These are phyloP conservation scores for Hypocryptadius cinnamomeus DNA, from an alignment of 2,113 vertebrate genomes.

Conservation along the genomic window DNA sequence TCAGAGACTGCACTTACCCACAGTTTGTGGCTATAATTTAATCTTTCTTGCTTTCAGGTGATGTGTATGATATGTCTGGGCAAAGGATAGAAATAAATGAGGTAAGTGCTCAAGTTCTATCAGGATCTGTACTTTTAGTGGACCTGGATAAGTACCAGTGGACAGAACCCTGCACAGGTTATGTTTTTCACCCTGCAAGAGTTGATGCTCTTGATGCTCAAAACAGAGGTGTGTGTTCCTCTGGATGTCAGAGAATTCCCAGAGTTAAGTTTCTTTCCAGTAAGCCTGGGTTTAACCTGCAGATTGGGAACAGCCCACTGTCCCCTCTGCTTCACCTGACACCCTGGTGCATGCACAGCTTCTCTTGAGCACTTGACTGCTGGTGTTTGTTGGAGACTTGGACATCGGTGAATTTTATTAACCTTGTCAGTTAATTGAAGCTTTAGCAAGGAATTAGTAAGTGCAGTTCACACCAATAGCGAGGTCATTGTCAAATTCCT, in stretches of 20 bases:
- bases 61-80: conserved; percentile 70
- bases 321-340: background rate
- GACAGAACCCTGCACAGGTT: background rate
- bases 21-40: background rate
- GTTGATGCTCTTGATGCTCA: background rate
- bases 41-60: conserved; percentile 69
- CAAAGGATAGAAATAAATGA: conserved; percentile 74
- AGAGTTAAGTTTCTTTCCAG: background rate
- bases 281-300: background rate
- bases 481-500: background rate
- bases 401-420: background rate
- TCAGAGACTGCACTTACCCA: background rate
- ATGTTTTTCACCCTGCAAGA: background rate
- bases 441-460: background rate
- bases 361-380: background rate
- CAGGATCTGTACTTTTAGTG: background rate
- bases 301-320: accelerated
- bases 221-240: background rate
- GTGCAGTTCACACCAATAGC: background rate
- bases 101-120: conserved; percentile 65
- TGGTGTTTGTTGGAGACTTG: background rate
- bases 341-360: background rate
- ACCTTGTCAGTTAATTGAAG: background rate
- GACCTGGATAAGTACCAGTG: background rate
- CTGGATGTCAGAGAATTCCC: background rate